Conservation (phyloP, 1,140 invertebrate species). For the Drosophila kohkoa region DNA sequence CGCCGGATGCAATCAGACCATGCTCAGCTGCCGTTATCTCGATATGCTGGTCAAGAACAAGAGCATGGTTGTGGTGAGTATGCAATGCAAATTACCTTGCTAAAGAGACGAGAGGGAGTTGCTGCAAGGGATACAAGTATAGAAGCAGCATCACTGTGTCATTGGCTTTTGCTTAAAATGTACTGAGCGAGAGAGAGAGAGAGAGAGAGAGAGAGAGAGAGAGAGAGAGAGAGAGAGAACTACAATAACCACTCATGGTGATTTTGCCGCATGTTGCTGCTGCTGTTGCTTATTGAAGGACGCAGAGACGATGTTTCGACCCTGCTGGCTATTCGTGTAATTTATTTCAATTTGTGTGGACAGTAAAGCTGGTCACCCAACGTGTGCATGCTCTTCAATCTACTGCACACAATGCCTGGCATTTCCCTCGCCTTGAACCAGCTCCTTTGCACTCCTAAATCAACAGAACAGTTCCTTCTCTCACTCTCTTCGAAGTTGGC, state of each 20-base stretch:
- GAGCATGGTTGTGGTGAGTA: slow-evolving; percentile 87
- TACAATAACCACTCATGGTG: slow-evolving; percentile 76
- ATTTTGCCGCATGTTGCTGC: slow-evolving; percentile 16
- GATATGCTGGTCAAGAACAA: slow-evolving; percentile 88
- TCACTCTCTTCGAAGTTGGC: slow-evolving; percentile 40
- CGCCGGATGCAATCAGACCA: slow-evolving; percentile 88
- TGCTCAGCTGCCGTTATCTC: slow-evolving; percentile 92
- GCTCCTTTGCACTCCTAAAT: slow-evolving; percentile 65
- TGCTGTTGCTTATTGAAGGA: slow-evolving; percentile 55
- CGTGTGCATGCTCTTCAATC: slow-evolving; percentile 69
- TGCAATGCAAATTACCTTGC: slow-evolving; percentile 75
- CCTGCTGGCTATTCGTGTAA: slow-evolving; percentile 70
- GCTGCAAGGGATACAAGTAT: background rate
- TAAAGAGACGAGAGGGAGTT: background rate
- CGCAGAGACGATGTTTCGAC: slow-evolving; percentile 44
- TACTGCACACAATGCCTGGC: slow-evolving; percentile 70
- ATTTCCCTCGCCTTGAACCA: background rate
- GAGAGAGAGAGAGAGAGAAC: slow-evolving; percentile 48
- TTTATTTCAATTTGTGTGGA: slow-evolving; percentile 83
- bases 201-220: slow-evolving; percentile 49
- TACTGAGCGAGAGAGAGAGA: slow-evolving; percentile 54
- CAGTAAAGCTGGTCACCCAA: slow-evolving; percentile 62
- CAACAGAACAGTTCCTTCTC: slow-evolving; percentile 54
- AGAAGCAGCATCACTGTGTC: slow-evolving; percentile 19
- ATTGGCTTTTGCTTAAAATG: slow-evolving; percentile 69